Base-by-base conservation (phyloP, 2,113 vertebrate species). In the Crotalus viridis region DNA sequence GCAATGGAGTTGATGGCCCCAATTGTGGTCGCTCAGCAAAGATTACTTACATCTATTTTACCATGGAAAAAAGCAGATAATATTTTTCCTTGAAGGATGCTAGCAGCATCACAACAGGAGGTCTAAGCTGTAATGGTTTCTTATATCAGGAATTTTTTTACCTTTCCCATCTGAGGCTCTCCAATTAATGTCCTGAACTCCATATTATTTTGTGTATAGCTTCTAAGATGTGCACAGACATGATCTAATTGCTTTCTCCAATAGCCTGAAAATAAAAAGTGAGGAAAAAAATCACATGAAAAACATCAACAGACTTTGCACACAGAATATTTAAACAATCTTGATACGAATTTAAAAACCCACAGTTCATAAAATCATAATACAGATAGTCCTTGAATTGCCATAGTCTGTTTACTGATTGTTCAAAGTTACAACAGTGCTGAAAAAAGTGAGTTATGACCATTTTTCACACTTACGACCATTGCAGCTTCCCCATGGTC, bases 201-300 rank as follows among this genome's bases (percentile, higher is more conserved):
- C 89, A 97, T 93, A 89, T 98, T 98, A 97, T 99, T 99, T 96
- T 99, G 99, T 54, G 99, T 95, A 15, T 99, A 99, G 95, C 98
- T 98, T 90, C 98, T 98, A 90, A 99, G 97, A 95, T 99, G 99
- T 87, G 98, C 98, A 9, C 98, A 99, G 46, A 99, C 94, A 0
- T 99, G 99, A 97, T 99, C 99, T 96, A 99, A 24, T 95, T 99
- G 99, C 95, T 98, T 98, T 95, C 99, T 98, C 99, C 99, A 99
- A 97, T 98, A 99, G 69, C 99, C 99, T 99, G 95, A 91, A 88
- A 48, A 94, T 43, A 54, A 95, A 33, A 55, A 28, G 92, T 56
- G 21, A 92, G 10, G 89, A 91, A 94, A 92, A 89, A 51, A 3
- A 55, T 43, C 9, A 92, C 17, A 54, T 88, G n/a, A 92, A n/a